phyloP scores from a whole-genome alignment of 2,888 invertebrate genomes.

The Rotaria magnacalcarata region DNA sequence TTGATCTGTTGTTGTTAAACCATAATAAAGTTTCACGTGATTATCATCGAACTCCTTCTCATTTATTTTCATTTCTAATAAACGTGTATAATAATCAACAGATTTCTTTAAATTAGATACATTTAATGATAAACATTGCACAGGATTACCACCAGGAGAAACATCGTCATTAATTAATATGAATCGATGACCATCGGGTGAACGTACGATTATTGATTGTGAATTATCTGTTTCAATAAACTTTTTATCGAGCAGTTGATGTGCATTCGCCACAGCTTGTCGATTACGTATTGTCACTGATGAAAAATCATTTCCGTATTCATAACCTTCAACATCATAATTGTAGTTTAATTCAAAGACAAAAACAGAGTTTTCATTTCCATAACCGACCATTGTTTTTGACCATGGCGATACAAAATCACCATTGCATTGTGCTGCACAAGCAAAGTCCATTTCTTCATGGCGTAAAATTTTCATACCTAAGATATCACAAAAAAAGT shows the following conservation, averaged over 20 bases:
- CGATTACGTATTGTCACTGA: neutral
- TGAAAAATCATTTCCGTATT: neutral
- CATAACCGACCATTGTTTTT: constrained; percentile 98
- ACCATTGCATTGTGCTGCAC: constrained; percentile 96
- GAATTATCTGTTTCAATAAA: neutral
- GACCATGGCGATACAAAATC: constrained; percentile 70
- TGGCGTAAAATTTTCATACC: constrained; percentile 94
- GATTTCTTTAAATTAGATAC: constrained; percentile 41
- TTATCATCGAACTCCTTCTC: constrained; percentile 63
- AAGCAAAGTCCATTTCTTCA: constrained; percentile 93
- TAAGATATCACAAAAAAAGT: constrained; percentile 81
- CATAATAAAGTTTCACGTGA: constrained; percentile 34
- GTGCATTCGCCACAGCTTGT: neutral
- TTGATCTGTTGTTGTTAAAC: neutral
- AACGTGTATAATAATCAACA: constrained; percentile 38
- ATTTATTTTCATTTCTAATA: constrained; percentile 39
- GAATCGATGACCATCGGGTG: constrained; percentile 85
- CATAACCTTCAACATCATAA: constrained; percentile 67
- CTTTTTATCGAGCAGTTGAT: neutral
- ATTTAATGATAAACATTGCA: constrained; percentile 38
- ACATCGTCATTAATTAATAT: constrained; percentile 68
- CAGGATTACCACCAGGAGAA: constrained; percentile 2
- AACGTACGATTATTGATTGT: neutral
- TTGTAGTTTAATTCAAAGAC: constrained; percentile 95
- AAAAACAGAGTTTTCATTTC: constrained; percentile 86